Evolutionary conservation across 2,797 vertebrate species (phyloP), one percentile per base, ranked within the genome.

Genomic region (Numenius phaeopus): DNA sequence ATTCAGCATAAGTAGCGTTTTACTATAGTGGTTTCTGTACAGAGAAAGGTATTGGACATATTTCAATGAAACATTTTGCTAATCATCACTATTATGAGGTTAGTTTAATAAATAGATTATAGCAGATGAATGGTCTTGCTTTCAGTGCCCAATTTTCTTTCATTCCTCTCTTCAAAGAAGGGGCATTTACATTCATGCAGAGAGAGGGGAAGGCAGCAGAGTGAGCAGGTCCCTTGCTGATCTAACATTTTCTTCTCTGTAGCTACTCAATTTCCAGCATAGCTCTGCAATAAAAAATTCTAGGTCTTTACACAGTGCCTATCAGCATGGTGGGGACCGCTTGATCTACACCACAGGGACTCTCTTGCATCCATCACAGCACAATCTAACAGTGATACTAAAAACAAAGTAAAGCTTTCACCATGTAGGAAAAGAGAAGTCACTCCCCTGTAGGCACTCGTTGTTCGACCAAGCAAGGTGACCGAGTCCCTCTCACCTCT

Each of bases 171-270:
- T 64, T 65, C 65, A 75, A 77, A 84, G 92, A 86, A 78, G 66
- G 42, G 37, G 37, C 44, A 40, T 80, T 73, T 78, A 39, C 44
- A 39, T n/a, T 89, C 40, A 26, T 5, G 13, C 4, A 24, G 75
- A 47, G 59, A 89, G 39, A 76, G 55, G 24, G 23, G 55, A 87
- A 76, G 71, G 65, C 71, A 85, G 83, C 17, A 62, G 76, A 10
- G 20, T 57, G 70, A 90, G 66, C 70, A 77, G 70, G 65, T 87
- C 55, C 42, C 79, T 92, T 73, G 55, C 85, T 93, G 87, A 52
- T 83, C 32, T 27, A 76, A 89, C 71, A 58, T 92, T 87, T 95
- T 89, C 66, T 66, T 50, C 71, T 76, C 78, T 85, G 58, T 79
- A 82, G 78, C 71, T 79, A 14, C 87, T 57, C n/a, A 76, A 3